Evolutionary conservation across 2,113 vertebrate species (phyloP).

Genomic region (Phodopus roborovskii): DNA sequence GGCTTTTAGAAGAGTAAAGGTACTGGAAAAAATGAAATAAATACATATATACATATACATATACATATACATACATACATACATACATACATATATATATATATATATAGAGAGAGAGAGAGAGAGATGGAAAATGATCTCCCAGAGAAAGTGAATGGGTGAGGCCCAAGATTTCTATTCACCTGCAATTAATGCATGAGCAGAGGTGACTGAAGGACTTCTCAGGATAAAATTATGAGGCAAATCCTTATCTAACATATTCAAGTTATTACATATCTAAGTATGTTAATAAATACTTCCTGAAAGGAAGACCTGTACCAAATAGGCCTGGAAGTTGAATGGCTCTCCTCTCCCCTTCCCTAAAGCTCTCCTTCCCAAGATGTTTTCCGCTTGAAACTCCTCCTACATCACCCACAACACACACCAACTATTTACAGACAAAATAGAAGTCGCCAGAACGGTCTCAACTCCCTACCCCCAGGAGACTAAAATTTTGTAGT

Average conservation of each 20-base stretch:
- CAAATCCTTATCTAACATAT: background rate
- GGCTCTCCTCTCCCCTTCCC: background rate
- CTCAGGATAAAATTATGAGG: background rate
- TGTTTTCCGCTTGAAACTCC: background rate
- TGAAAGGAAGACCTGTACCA: background rate
- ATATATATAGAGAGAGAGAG: too few species aligned
- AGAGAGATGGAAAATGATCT: background rate
- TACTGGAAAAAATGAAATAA: too few species aligned
- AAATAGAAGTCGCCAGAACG: background rate
- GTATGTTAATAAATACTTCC: conserved; percentile 36
- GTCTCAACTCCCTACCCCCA: background rate
- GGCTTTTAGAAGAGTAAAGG: background rate
- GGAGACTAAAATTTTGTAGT: background rate
- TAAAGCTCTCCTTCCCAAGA: too few species aligned
- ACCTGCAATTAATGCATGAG: background rate
- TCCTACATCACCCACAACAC: background rate
- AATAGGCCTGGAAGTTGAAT: background rate
- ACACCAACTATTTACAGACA: background rate
- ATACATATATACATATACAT: too few species aligned
- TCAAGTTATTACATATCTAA: too few species aligned
- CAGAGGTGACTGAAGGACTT: background rate
- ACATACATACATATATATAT: too few species aligned
- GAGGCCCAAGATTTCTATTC: background rate
- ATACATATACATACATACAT: too few species aligned
- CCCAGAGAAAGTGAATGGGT: background rate